These are phyloP conservation scores for Acleris holmiana DNA, from an alignment of 2,888 invertebrate genomes.

Conservation along the genomic window DNA sequence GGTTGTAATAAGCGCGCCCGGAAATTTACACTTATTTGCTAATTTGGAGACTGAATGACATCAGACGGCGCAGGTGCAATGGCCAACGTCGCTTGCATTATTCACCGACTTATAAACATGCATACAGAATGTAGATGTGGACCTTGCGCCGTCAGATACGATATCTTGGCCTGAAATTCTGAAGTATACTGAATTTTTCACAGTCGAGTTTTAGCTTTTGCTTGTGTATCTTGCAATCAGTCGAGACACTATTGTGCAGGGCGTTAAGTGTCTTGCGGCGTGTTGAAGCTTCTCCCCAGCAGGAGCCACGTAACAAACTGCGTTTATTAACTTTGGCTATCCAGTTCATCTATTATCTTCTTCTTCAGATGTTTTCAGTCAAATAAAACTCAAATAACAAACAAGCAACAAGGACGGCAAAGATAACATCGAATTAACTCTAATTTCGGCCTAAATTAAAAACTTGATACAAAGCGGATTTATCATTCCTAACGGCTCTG, in stretches of 20 bases:
- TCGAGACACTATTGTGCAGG: no score
- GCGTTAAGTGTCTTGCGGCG: no score
- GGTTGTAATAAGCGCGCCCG: constrained; percentile 11
- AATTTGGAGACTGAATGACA: constrained; percentile 41
- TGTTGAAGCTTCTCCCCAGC: no score
- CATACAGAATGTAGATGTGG: not conserved
- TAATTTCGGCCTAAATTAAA: not conserved
- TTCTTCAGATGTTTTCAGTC: no score
- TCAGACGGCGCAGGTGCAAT: constrained; percentile 42
- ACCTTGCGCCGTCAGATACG: not conserved
- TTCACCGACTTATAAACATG: constrained; percentile 37
- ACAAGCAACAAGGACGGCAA: not conserved
- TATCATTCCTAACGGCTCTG: constrained; percentile 26
- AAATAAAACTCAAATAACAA: constrained; percentile 6
- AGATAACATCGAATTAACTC: not conserved
- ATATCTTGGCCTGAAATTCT: not conserved
- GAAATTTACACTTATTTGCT: constrained; percentile 37
- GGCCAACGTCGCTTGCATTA: constrained; percentile 39
- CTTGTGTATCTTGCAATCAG: no score
- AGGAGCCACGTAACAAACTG: no score
- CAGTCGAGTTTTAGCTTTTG: no score
- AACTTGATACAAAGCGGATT: constrained; percentile 17
- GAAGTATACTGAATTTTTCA: no score
- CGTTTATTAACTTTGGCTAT: no score
- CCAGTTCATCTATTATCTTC: no score